These are phyloP conservation scores for Spermophilus dauricus DNA, from an alignment of 2,113 vertebrate species.

Conservation along the genomic window DNA sequence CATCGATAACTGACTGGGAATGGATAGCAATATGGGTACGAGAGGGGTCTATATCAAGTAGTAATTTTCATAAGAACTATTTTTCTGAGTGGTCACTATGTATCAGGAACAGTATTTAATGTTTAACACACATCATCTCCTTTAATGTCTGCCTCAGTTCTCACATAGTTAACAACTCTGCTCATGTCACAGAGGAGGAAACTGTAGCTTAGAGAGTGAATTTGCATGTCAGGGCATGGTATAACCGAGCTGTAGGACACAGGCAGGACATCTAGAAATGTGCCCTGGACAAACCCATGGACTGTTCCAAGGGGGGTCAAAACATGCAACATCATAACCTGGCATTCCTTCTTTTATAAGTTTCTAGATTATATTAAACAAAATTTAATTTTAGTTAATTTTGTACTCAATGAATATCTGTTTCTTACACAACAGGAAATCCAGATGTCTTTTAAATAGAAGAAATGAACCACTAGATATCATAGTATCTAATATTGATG, in stretches of 20 bases:
- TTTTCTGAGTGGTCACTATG: neutral
- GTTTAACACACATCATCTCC: neutral
- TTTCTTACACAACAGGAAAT: neutral
- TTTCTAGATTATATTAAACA: neutral
- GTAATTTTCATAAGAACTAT: neutral
- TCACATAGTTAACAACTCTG: neutral
- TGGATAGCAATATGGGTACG: neutral
- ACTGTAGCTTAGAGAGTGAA: neutral
- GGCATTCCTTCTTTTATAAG: neutral
- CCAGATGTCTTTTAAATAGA: neutral
- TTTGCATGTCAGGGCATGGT: rapidly evolving
- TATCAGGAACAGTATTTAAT: neutral
- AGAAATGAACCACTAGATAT: neutral
- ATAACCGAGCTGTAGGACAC: neutral
- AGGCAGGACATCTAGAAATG: too few relatives aligned
- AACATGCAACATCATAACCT: neutral
- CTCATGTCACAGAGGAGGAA: neutral
- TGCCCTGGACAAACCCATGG: neutral
- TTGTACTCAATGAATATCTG: neutral
- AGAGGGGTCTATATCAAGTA: neutral
- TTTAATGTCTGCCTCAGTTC: neutral
- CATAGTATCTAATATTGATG: neutral
- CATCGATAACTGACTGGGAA: neutral
- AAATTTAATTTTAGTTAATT: neutral
- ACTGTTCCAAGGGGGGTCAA: neutral